Evolutionary conservation across 2,888 invertebrate genomes (phyloP).

Genomic region (Pseudococcus viburni): DNA sequence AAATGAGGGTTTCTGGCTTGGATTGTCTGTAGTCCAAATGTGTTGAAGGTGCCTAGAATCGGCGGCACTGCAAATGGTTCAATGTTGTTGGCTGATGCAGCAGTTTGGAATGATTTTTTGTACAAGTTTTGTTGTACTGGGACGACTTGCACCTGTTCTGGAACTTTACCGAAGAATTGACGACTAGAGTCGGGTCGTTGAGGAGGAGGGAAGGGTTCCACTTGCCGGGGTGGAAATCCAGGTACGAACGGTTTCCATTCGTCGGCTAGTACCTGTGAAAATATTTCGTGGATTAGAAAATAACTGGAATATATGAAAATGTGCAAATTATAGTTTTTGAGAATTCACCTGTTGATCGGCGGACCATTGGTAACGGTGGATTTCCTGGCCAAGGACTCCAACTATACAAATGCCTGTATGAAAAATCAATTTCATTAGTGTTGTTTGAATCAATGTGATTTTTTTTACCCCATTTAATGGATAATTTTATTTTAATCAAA

Average conservation of each 20-base stretch:
- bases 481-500: too few relatives aligned
- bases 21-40: slow-evolving; percentile 76
- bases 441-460: too few relatives aligned
- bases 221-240: slow-evolving; percentile 25
- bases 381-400: slow-evolving; percentile 54
- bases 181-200: slow-evolving; percentile 50
- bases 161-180: slow-evolving; percentile 60
- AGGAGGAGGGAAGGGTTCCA: not conserved
- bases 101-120: slow-evolving; percentile 61
- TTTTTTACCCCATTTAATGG: too few relatives aligned
- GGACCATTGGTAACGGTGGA: slow-evolving; percentile 37
- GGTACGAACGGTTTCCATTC: slow-evolving; percentile 64
- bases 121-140: slow-evolving; percentile 8
- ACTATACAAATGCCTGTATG: slow-evolving; percentile 19
- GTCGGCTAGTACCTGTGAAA: slow-evolving; percentile 50
- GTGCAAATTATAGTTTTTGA: not conserved
- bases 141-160: slow-evolving; percentile 17
- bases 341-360: slow-evolving; percentile 55
- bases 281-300: not conserved
- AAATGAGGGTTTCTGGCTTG: slow-evolving; percentile 74
- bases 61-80: slow-evolving; percentile 69
- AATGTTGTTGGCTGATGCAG: slow-evolving; percentile 66
- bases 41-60: slow-evolving; percentile 75
- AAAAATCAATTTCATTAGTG: not conserved
- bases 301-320: not conserved